Conservation (phyloP, 2,888 invertebrate genomes). For the Bibio marci region DNA sequence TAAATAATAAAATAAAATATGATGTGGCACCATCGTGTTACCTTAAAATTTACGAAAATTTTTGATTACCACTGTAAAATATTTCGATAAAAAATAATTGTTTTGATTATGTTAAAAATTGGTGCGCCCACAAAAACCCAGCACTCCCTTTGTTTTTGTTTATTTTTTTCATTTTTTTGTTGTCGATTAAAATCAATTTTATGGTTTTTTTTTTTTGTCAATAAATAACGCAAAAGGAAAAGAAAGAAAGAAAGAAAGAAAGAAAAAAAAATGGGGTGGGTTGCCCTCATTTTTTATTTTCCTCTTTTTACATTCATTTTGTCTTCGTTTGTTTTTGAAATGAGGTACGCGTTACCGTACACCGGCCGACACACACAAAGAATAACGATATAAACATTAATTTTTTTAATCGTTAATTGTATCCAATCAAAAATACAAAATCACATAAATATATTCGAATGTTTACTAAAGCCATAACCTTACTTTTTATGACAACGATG, state of each 20-base stretch:
- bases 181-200: background rate
- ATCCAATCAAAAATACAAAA: background rate
- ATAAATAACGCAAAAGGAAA: background rate
- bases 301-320: background rate
- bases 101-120: no score
- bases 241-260: background rate
- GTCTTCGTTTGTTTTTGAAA: background rate
- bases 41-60: no score
- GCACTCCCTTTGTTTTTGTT: background rate
- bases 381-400: conserved; percentile 1
- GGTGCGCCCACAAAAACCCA: no score
- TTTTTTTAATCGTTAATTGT: background rate
- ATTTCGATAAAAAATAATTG: no score
- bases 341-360: no score
- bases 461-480: background rate
- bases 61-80: no score
- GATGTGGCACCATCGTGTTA: no score
- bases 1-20: no score
- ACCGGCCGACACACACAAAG: background rate
- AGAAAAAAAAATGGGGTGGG: background rate
- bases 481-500: no score
- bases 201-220: background rate
- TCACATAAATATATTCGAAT: background rate
- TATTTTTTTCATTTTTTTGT: background rate
- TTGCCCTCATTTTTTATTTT: background rate